phyloP scores from a whole-genome alignment of 2,113 vertebrate species.

The Lota lota region DNA sequence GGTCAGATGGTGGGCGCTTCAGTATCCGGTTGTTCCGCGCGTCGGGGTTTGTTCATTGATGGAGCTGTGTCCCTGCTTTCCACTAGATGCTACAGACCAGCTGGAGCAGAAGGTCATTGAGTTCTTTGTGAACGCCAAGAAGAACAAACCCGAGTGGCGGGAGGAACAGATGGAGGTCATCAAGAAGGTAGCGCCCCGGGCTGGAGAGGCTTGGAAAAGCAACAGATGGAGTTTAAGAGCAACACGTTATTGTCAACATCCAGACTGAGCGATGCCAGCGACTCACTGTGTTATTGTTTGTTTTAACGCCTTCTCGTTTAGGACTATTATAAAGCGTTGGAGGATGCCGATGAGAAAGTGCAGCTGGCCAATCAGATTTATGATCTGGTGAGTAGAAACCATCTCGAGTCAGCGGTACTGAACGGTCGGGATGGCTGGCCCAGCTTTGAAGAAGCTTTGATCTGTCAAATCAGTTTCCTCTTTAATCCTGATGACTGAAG shows the following conservation, averaged over 20 bases:
- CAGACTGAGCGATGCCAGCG: too few relatives aligned
- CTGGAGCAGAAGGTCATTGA: conserved; percentile 97
- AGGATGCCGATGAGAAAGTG: conserved; percentile 98
- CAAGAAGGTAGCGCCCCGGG: conserved; percentile 85
- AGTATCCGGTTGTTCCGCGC: too few relatives aligned
- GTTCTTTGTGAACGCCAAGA: conserved; percentile 97
- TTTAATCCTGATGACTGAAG: too few relatives aligned
- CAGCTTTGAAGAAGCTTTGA: background rate
- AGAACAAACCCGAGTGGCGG: conserved; percentile 98
- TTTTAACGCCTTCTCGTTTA: conserved; percentile 38
- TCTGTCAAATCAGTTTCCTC: too few relatives aligned
- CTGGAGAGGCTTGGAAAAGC: background rate
- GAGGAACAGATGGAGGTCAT: conserved; percentile 99
- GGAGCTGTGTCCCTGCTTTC: background rate
- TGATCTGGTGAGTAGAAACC: conserved; percentile 88
- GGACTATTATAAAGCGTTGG: conserved; percentile 98
- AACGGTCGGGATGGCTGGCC: background rate
- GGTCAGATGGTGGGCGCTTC: too few relatives aligned
- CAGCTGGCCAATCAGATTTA: conserved; percentile 99
- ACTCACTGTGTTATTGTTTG: too few relatives aligned
- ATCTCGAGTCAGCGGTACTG: too few relatives aligned
- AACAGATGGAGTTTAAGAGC: background rate
- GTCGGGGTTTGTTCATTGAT: too few relatives aligned
- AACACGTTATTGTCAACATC: too few relatives aligned
- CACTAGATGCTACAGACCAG: conserved; percentile 94